These are phyloP conservation scores for Poecile montanus DNA, from an alignment of 2,797 vertebrate species.

Conservation along the genomic window DNA sequence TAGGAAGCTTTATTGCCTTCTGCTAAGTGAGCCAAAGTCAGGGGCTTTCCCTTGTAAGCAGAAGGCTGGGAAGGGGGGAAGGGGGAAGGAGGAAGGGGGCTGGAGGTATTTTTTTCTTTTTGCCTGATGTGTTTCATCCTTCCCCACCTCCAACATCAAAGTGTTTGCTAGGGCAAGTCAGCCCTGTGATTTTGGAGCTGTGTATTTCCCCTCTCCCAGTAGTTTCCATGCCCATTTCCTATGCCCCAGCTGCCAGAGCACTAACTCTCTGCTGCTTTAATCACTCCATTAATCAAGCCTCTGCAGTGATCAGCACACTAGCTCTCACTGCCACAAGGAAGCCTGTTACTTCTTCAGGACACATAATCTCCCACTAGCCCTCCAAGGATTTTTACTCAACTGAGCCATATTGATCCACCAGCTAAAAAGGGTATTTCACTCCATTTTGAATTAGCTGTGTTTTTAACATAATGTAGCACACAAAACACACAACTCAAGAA, in stretches of 20 bases:
- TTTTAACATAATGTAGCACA: conserved; percentile 15
- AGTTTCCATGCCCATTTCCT: conserved; percentile 70
- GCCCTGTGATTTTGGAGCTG: conserved; percentile 55
- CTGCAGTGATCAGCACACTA: conserved; percentile 49
- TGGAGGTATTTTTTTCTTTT: conserved; percentile 28
- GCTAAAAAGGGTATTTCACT: conserved; percentile 45
- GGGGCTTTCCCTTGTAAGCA: conserved; percentile 54
- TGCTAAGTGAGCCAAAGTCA: conserved; percentile 58
- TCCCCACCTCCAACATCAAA: conserved; percentile 72
- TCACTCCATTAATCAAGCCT: conserved; percentile 71
- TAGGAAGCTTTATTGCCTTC: conserved; percentile 67
- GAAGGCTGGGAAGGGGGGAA: not conserved
- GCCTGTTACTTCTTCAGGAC: conserved; percentile 72
- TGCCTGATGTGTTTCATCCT: conserved; percentile 73
- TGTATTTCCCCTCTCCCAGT: conserved; percentile 60
- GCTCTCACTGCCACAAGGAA: conserved; percentile 62
- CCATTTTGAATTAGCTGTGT: not conserved
- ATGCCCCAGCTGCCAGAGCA: conserved; percentile 66
- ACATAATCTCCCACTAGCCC: conserved; percentile 59
- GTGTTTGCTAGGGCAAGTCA: conserved; percentile 58
- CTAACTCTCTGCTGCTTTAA: conserved; percentile 63
- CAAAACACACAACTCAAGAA: not conserved
- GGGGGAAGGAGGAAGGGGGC: not conserved
- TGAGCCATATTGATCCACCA: conserved; percentile 37
- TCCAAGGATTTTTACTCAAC: conserved; percentile 48